Conservation (phyloP, 2,888 invertebrate species). For the Allygus modestus region DNA sequence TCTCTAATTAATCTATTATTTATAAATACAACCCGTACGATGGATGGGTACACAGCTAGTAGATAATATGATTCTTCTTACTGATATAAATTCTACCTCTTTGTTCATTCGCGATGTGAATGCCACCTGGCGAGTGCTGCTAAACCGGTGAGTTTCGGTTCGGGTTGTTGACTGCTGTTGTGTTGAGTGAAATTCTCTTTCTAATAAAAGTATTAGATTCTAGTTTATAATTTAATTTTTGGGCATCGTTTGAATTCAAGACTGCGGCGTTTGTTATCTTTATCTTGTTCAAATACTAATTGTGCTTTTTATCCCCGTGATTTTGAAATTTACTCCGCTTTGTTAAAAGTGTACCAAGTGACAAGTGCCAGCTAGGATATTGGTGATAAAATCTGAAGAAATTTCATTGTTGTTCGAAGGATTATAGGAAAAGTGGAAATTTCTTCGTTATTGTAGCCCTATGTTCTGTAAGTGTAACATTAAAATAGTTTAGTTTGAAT, state of each 20-base stretch:
- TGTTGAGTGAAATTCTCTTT: conserved; percentile 46
- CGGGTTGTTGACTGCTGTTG: conserved; percentile 65
- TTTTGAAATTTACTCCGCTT: neutral
- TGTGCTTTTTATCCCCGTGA: neutral
- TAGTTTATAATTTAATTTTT: neutral
- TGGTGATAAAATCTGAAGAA: conserved; percentile 8
- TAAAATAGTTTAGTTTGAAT: too few species aligned
- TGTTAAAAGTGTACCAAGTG: conserved; percentile 28
- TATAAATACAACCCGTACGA: too few species aligned
- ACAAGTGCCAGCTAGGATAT: conserved; percentile 41
- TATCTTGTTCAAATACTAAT: neutral
- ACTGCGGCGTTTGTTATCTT: neutral
- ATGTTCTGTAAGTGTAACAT: conserved; percentile 8
- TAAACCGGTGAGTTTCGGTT: conserved; percentile 63
- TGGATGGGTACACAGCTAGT: neutral
- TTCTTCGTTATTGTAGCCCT: neutral
- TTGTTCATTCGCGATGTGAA: conserved; percentile 50
- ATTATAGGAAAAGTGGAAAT: neutral
- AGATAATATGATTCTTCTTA: too few species aligned
- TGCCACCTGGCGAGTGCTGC: conserved; percentile 63
- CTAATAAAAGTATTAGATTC: conserved; percentile 5
- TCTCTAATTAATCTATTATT: too few species aligned
- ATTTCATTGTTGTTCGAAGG: neutral
- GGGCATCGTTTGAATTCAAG: neutral
- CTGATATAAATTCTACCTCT: neutral